Evolutionary conservation across 2,888 invertebrate genomes (phyloP), one percentile per base, ranked within the genome.

Genomic region (Mellilla xanthometata): DNA sequence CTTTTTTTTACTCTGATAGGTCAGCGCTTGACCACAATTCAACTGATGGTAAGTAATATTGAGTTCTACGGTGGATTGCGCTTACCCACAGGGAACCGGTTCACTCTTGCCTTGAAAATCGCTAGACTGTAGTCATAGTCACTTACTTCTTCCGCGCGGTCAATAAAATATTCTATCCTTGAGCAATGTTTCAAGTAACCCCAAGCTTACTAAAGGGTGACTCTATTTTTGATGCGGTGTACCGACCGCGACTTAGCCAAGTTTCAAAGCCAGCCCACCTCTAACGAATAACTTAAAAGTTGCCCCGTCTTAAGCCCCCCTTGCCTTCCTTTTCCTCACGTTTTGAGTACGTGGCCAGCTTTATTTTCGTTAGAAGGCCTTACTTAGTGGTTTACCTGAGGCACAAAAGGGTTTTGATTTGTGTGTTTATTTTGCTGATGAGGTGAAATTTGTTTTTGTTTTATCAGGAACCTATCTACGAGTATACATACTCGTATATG

Each of bases 251-350:
- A 65, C 70, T 72, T 63, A 68, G 55, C 58, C 50, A 54, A 72
- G 59, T 68, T 65, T 38, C 57, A 60, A 68, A 69, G 66, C 62
- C 58, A 52, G 58, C 52, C 54, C 56, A 45, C 49, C 54, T 56
- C 54, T 63, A 63, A 65, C 60, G 72, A 69, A 71, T 72, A 70
- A 72, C 70, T 72, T 68, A 66, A 73, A 71, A 72, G 61, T 72
- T 72, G 39, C 54, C 48, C 57, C 54, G 56, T 50, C 58, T 56
- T 54, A 56, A 59, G 39, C 51, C 54, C 60, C 55, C 60, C 61
- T 59, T 53, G 3, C 15, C 2, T 19, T 19, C 15, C 15, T 19
- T 19, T 19, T 19, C 15, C 54, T 60, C 64, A 55, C 60, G 64
- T 63, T 49, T 56, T 57, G 59, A 59, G 69, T 62, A 69, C 64